Base-by-base conservation (phyloP, 2,113 vertebrate genomes). In the Cacatua alba region DNA sequence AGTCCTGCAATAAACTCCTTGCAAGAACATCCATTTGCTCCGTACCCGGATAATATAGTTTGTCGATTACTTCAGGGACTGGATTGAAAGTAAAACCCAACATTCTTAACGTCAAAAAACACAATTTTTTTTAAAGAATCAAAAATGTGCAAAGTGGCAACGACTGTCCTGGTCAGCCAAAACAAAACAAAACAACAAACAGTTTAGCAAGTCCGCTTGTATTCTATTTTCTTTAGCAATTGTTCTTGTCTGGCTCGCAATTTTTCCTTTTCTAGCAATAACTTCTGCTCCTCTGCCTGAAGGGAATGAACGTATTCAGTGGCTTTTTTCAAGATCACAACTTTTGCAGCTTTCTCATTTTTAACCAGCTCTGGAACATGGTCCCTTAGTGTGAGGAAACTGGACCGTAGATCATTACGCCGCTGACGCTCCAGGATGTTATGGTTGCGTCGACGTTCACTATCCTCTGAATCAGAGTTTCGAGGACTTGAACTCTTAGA, bases 21-120 rank as follows among this genome's bases (percentile, higher is more conserved):
- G 94, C 90, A 97, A 97, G 90, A 95, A 97, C 84, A 96, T 95
- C 97, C 87, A 95, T 39, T 95, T 96, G 96, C 96, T 97, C 97
- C 68, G 95, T 97, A 96, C 96, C 97, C 97, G 88, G 95, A 95
- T 92, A 92, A 96, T 69, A 95, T 2, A 95, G 79, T 97, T 95
- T 82, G 84, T 97, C 9, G 5, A 94, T 93, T 92, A 96, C 86
- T 97, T 96, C 98, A 98, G 98, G 98, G 98, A 99, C 98, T 98
- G 97, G 98, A 99, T 98, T 98, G 98, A 98, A 99, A 98, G 98
- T 98, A 98, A 99, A 99, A 98, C 99, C 98, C 98, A 99, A 99
- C 99, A 99, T 99, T 99, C 99, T 99, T 99, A 99, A 99, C 97
- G 99, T 99, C 99, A 99, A 99, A 98, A 97, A 98, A 98, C 96